These are phyloP conservation scores for Tholera decimalis DNA, from an alignment of 2,888 invertebrate species.

Conservation along the genomic window DNA sequence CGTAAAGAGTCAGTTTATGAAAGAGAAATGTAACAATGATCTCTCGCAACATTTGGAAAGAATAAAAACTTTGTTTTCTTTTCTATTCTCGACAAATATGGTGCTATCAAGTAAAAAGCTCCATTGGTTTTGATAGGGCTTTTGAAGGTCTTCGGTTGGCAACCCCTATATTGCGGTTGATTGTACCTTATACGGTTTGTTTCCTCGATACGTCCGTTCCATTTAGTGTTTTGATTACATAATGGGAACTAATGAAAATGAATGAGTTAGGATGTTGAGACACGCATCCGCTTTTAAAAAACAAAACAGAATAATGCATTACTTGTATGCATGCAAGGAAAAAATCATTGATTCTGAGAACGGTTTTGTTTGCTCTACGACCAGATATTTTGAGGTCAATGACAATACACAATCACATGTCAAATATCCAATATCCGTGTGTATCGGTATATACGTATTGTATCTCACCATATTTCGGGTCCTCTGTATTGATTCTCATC, in stretches of 20 bases:
- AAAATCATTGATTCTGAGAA: conserved; percentile 62
- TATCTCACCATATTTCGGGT: conserved; percentile 43
- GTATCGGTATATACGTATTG: conserved; percentile 36
- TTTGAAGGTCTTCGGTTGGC: conserved; percentile 69
- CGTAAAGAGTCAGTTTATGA: conserved; percentile 78
- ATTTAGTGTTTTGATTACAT: conserved; percentile 73
- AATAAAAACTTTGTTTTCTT: conserved; percentile 80
- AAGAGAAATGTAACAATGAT: conserved; percentile 74
- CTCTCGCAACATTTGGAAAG: conserved; percentile 76
- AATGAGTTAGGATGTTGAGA: conserved; percentile 64
- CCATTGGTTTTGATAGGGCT: conserved; percentile 70
- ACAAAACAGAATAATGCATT: conserved; percentile 65
- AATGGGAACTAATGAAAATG: conserved; percentile 74
- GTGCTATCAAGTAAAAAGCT: conserved; percentile 69
- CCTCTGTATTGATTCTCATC: conserved; percentile 65
- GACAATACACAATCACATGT: conserved; percentile 55
- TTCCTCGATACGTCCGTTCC: conserved; percentile 69
- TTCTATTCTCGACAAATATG: conserved; percentile 74
- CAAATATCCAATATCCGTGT: conserved; percentile 46
- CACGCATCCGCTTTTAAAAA: conserved; percentile 66
- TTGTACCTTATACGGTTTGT: conserved; percentile 71
- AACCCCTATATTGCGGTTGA: conserved; percentile 70
- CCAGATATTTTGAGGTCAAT: conserved; percentile 57
- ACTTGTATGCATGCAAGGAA: conserved; percentile 51
- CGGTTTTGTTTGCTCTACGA: conserved; percentile 58